Percentiles rank a stretch among this genome's conserved stretches.
phyloP scores from a whole-genome alignment of 1,140 invertebrate species.

The Mylabris phalerata region DNA sequence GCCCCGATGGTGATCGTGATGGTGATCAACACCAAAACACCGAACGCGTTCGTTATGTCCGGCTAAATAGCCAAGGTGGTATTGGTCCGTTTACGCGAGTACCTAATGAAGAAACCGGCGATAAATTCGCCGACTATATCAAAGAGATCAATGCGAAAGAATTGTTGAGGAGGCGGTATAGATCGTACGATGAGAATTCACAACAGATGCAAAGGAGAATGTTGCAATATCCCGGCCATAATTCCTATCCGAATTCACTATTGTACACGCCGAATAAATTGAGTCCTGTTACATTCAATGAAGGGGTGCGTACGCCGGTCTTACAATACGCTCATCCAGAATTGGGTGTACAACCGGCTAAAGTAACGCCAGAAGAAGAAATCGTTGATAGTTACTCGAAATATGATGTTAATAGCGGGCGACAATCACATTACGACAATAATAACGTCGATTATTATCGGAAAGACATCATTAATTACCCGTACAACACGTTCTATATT shows the following conservation, averaged over 20 bases:
- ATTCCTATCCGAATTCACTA: conserved; percentile 55
- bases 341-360: conserved; percentile 65
- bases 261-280: conserved; percentile 51
- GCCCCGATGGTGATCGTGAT: conserved; percentile 29
- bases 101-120: conserved; percentile 48
- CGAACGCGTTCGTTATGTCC: conserved; percentile 26
- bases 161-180: conserved; percentile 46
- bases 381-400: conserved; percentile 12
- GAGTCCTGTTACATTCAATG: conserved; percentile 51
- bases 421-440: conserved; percentile 43
- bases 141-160: conserved; percentile 58
- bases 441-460: conserved; percentile 46
- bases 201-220: conserved; percentile 58
- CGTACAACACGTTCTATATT: conserved; percentile 46
- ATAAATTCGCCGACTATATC: conserved; percentile 57
- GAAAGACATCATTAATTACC: conserved; percentile 45
- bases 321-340: conserved; percentile 73
- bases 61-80: conserved; percentile 32
- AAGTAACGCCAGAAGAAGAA: conserved; percentile 46
- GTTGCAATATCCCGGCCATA: conserved; percentile 57
- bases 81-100: conserved; percentile 51
- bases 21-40: conserved; percentile 29
- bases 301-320: conserved; percentile 63
- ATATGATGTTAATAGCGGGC: conserved; percentile 22
- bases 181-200: conserved; percentile 40